Percentiles rank a stretch among this genome's conserved stretches.
Conservation (phyloP, 2,113 vertebrate genomes). For the Panthera uncia region DNA sequence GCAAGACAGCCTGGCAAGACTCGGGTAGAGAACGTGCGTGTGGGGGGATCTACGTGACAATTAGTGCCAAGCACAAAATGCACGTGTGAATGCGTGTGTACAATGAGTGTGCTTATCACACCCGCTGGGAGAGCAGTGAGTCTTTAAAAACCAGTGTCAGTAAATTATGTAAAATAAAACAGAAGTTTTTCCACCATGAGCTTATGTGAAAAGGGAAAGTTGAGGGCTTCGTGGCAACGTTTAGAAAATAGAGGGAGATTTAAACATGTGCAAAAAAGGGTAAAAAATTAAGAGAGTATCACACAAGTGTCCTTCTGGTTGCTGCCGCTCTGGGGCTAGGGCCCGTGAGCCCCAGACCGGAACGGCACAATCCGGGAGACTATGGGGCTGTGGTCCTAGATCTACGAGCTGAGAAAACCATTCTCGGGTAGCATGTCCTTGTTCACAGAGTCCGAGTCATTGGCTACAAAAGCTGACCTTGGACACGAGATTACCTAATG, state of each 20-base stretch:
- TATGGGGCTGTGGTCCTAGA: too few relatives aligned
- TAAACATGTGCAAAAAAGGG: background rate
- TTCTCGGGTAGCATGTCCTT: fast-evolving
- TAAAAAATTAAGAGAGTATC: background rate
- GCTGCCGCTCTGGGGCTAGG: fast-evolving
- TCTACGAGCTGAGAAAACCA: fast-evolving
- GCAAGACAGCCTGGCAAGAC: fast-evolving
- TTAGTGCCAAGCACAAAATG: fast-evolving
- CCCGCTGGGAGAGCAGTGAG: fast-evolving
- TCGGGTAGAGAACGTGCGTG: too few relatives aligned
- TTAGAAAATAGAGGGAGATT: background rate
- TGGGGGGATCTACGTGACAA: fast-evolving
- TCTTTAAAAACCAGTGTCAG: fast-evolving
- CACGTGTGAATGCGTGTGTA: too few relatives aligned
- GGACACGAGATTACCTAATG: fast-evolving
- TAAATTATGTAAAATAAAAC: background rate
- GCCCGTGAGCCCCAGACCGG: too few relatives aligned
- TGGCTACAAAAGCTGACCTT: background rate
- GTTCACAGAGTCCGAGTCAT: fast-evolving
- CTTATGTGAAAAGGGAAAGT: background rate
- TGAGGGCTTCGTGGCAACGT: background rate
- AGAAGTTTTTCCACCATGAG: fast-evolving
- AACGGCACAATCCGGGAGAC: too few relatives aligned
- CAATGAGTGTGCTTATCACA: fast-evolving
- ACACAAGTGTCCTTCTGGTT: fast-evolving